phyloP scores from a whole-genome alignment of 2,113 vertebrate genomes.

The Mobula birostris region DNA sequence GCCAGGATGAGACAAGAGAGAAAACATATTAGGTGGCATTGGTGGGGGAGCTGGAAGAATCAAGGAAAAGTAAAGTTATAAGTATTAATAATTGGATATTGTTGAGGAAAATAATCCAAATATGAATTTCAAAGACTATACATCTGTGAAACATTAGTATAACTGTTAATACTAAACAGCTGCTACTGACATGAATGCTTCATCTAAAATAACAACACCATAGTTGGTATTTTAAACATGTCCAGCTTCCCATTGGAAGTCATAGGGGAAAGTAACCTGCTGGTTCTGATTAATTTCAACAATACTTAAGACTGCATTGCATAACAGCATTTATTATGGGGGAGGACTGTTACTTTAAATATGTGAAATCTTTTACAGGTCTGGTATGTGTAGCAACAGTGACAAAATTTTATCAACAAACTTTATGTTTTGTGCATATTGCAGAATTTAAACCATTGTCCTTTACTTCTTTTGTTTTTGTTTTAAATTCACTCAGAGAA shows the following conservation, averaged over 20 bases:
- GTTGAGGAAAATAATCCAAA: slow-evolving; percentile 23
- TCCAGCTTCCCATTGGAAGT: slow-evolving; percentile 15
- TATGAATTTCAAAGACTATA: slow-evolving; percentile 24
- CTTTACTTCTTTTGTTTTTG: background rate
- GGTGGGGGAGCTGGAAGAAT: background rate
- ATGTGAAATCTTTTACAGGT: slow-evolving; percentile 16
- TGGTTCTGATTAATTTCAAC: slow-evolving; percentile 34
- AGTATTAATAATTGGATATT: slow-evolving; percentile 14
- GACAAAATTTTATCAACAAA: background rate
- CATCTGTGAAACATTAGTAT: slow-evolving; percentile 27
- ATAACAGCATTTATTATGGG: slow-evolving; percentile 27
- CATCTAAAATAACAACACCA: slow-evolving; percentile 36
- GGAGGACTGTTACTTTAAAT: slow-evolving; percentile 26
- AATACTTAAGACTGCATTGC: slow-evolving; percentile 14
- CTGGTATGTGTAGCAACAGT: background rate
- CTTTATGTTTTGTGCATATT: background rate
- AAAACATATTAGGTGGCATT: background rate
- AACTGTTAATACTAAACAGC: slow-evolving; percentile 34
- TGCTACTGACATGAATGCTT: slow-evolving; percentile 29
- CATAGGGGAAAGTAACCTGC: slow-evolving; percentile 17
- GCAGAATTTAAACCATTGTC: background rate
- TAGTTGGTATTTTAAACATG: slow-evolving; percentile 34
- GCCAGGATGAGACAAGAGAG: background rate
- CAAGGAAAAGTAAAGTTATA: background rate
- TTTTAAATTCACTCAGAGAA: background rate